Base-by-base conservation (phyloP, 2,113 vertebrate genomes). In the Perognathus longimembris region DNA sequence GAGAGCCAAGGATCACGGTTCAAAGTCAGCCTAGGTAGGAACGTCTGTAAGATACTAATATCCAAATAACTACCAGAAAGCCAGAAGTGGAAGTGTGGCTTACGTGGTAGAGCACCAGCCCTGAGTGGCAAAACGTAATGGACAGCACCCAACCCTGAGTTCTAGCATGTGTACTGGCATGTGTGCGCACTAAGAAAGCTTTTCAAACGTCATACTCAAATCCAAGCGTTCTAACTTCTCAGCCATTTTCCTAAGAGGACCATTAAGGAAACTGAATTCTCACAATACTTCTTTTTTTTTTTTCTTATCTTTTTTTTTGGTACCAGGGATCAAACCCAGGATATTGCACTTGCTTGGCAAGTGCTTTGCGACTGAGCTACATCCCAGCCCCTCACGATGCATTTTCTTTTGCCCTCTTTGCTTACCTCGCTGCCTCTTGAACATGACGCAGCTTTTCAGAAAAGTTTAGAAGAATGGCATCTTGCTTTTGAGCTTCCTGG, bases 401-500 rank as follows among this genome's bases (percentile, higher is more conserved):
- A 6, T 45, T 81, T 76, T 86, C 32, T 15, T 18, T 1, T 8
- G 21, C 30, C 88, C 95, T 80, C 71, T 38, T 78, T 61, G 85
- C 97, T 98, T 97, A 99, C 99, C 99, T 99, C 79, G 99, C 98
- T 0, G 99, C 99, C 82, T 99, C 99, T 85, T 99, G 99, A 91
- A 99, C 98, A 28, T 99, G 97, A 28, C 91, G 97, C 61, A 99
- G 97, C 96, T 99, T 99, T 97, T 99, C 99, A 73, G 99, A 98
- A 83, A 99, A 99, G 94, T 97, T 98, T 28, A 99, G 98, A 90
- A 99, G 98, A 90, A 96, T 93, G 93, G 98, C 97, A 67, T 99
- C 99, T 97, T 99, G 99, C 98, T 99, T 99, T 95, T 99, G 98
- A 50, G 99, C 99, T 98, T 99, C 99, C 99, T 99, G 96, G 88